Evolutionary conservation across 2,888 invertebrate genomes (phyloP), one percentile per base, ranked within the genome.

Genomic region (Nasonia oneida): DNA sequence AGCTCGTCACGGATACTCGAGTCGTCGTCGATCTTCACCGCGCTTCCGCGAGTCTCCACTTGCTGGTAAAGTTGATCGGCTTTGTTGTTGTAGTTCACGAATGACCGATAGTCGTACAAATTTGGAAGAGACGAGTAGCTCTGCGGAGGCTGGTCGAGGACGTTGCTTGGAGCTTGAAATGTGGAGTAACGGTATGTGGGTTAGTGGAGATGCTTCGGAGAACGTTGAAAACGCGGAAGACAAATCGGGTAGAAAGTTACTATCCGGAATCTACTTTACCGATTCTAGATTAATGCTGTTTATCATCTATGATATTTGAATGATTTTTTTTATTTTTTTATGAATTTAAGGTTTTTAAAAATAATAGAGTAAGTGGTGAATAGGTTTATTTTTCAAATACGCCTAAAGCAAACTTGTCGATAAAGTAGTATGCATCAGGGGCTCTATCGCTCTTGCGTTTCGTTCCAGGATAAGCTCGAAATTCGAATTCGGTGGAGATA

Each of bases 221-320:
- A 23, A 39, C n/a, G 47, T 14, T 71, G 37, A 39, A 10, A 39
- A 37, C 18, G 18, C 14, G 42, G 23, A 4, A 42, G 12, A 12
- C 73, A 8, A 12, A n/a, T 42, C 39, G 23, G 3, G 39, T 73
- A 42, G 73, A 57, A 61, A 50, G 80, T 71, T 61, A 23, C 42
- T 37, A 75, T n/a, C 47, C 57, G 86, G 29, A 37, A 79, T 76
- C 83, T 86, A n/a, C 83, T 23, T 86, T 83, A 83, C 50, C 83
- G 83, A 76, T 83, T 12, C 50, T 75, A 70, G 75, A 53, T 61
- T 8, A 61, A 23, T 61, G 23, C 53, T n/a, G 2, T 84, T 80
- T 79, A 3, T 76, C 0, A 12, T 10, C 2, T 76, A 70, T 3
- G 29, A 23, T 29, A 23, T 53, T 39, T 37, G 8, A 23, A 39